Percentiles rank a stretch among this genome's conserved stretches.
Conservation (phyloP, 2,113 vertebrate species). For the Alligator sinensis region DNA sequence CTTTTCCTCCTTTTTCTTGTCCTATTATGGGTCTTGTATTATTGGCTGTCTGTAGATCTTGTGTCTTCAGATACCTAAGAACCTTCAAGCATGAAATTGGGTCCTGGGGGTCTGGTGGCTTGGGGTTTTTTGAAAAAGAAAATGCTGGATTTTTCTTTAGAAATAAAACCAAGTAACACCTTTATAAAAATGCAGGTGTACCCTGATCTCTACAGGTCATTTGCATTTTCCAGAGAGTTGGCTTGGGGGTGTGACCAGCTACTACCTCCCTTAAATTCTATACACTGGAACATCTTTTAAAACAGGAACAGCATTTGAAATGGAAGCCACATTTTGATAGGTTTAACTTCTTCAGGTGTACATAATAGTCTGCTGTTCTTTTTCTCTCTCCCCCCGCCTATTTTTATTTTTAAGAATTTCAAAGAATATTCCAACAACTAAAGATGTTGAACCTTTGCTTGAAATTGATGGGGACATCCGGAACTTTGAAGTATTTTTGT, state of each 20-base stretch:
- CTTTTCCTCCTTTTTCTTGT: background rate
- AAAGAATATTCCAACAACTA: constrained; percentile 96
- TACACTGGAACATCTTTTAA: background rate
- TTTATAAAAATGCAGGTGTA: background rate
- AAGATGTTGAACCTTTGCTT: constrained; percentile 96
- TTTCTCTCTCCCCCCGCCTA: background rate
- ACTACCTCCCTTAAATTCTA: no score
- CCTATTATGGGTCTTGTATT: background rate
- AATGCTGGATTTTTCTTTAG: background rate
- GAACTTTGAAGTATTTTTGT: constrained; percentile 97
- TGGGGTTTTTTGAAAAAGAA: background rate
- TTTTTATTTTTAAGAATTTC: constrained; percentile 86
- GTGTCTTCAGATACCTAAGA: background rate
- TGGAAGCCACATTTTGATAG: background rate
- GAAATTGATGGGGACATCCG: constrained; percentile 97
- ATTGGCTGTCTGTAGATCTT: background rate
- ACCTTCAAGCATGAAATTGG: background rate
- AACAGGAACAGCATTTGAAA: background rate
- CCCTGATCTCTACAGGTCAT: background rate
- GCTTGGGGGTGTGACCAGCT: background rate
- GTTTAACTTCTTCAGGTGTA: background rate
- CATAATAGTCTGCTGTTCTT: background rate
- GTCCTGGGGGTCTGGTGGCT: background rate
- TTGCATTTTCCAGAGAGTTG: background rate
- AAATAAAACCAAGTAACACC: background rate